These are phyloP conservation scores for Ditula angustiorana DNA, from an alignment of 2,888 invertebrate genomes.

Conservation along the genomic window DNA sequence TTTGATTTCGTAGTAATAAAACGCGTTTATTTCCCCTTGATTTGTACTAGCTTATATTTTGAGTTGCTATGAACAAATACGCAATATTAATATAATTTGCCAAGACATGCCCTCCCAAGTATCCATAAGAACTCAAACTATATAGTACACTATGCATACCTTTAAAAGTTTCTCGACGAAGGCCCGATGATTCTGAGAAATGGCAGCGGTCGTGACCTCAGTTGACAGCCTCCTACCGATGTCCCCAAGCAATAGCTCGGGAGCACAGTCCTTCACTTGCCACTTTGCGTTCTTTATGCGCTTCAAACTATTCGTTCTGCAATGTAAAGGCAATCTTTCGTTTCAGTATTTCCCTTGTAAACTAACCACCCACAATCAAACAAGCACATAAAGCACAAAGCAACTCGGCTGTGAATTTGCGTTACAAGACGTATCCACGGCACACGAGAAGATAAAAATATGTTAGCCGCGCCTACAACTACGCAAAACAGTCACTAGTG, in stretches of 20 bases:
- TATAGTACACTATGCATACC: conserved; percentile 80
- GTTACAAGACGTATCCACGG: too few relatives aligned
- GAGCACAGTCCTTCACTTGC: conserved; percentile 87
- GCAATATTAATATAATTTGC: too few relatives aligned
- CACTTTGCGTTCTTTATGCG: conserved; percentile 87
- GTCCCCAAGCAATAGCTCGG: conserved; percentile 79
- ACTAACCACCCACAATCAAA: conserved; percentile 42
- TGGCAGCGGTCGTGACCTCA: conserved; percentile 93
- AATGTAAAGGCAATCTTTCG: conserved; percentile 48
- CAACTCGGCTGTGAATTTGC: conserved; percentile 43
- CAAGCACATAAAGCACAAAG: conserved; percentile 61
- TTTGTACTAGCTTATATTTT: too few relatives aligned
- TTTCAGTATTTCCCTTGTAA: background rate
- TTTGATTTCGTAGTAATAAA: too few relatives aligned
- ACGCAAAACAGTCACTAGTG: too few relatives aligned
- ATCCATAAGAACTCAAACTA: too few relatives aligned
- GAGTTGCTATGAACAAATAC: too few relatives aligned
- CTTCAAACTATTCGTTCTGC: conserved; percentile 85
- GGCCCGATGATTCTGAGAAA: conserved; percentile 98
- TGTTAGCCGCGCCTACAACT: too few relatives aligned
- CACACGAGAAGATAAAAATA: too few relatives aligned
- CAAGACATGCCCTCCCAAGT: too few relatives aligned
- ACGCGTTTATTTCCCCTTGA: too few relatives aligned
- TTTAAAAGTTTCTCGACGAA: conserved; percentile 99
- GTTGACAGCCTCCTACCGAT: conserved; percentile 85